phyloP scores from a whole-genome alignment of 1,140 invertebrate genomes.

The Luehdorfia chinensis region DNA sequence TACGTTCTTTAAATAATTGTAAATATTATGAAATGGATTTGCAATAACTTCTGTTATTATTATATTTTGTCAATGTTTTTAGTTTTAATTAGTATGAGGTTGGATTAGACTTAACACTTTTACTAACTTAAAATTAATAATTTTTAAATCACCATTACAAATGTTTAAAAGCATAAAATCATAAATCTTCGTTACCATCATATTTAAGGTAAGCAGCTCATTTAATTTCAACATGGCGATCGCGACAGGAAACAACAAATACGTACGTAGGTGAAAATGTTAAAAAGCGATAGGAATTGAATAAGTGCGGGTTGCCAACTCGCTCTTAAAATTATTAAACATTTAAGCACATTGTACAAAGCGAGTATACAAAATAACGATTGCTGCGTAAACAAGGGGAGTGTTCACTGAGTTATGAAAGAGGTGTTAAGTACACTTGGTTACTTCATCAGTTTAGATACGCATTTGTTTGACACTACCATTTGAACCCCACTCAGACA shows the following conservation, averaged over 20 bases:
- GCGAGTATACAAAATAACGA: conserved; percentile 21
- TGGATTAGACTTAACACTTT: too few relatives aligned
- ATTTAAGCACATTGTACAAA: conserved; percentile 9
- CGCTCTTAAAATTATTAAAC: conserved; percentile 1
- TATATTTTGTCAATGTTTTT: too few relatives aligned
- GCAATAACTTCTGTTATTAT: too few relatives aligned
- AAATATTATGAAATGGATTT: too few relatives aligned
- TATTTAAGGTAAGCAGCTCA: conserved; percentile 2
- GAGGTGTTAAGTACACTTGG: conserved; percentile 42
- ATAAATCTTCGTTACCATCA: not conserved
- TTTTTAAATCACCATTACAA: too few relatives aligned
- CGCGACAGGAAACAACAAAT: conserved; percentile 5
- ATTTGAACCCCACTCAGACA: conserved; percentile 39
- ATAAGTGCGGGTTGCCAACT: not conserved
- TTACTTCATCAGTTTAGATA: conserved; percentile 29
- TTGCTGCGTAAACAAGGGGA: conserved; percentile 31
- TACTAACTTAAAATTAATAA: too few relatives aligned
- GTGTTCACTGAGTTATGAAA: conserved; percentile 29
- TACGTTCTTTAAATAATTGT: too few relatives aligned
- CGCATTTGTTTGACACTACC: conserved; percentile 36
- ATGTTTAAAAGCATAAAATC: not conserved
- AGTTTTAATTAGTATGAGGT: too few relatives aligned
- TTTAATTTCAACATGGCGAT: conserved; percentile 8
- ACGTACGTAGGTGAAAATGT: not conserved
- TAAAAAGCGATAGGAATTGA: not conserved